phyloP scores from a whole-genome alignment of 2,797 vertebrate species.

The Protonibea diacanthus region DNA sequence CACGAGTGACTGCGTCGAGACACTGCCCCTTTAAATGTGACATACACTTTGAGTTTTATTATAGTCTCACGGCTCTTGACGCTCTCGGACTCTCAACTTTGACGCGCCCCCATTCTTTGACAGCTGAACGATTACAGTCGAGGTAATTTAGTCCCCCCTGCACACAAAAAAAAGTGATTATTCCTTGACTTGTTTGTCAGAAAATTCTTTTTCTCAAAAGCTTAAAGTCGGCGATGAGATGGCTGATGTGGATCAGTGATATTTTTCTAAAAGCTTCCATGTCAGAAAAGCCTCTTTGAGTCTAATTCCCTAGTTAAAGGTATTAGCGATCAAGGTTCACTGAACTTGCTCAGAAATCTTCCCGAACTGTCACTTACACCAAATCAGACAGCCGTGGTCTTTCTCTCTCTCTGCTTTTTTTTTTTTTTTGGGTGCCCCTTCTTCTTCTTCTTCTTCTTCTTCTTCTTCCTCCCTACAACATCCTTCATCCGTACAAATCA shows the following conservation, averaged over 20 bases:
- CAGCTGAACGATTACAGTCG: conserved; percentile 62
- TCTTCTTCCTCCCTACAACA: not conserved
- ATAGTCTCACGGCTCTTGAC: conserved; percentile 46
- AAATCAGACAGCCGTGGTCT: conserved; percentile 63
- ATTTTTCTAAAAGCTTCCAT: conserved; percentile 60
- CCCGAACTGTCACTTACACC: conserved; percentile 69
- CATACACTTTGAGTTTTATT: conserved; percentile 61
- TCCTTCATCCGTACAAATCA: conserved; percentile 52
- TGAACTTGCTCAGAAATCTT: conserved; percentile 71
- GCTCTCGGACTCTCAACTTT: conserved; percentile 33
- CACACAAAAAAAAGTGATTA: conserved; percentile 25
- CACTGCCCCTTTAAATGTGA: conserved; percentile 72
- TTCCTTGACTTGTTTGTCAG: conserved; percentile 66
- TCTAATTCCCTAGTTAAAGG: conserved; percentile 80
- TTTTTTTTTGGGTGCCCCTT: not conserved
- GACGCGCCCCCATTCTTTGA: conserved; percentile 38
- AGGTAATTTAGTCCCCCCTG: conserved; percentile 44
- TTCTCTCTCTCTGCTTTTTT: conserved; percentile 38
- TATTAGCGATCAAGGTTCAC: conserved; percentile 75
- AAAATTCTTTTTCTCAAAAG: conserved; percentile 50
- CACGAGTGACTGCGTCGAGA: conserved; percentile 71
- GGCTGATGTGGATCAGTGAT: conserved; percentile 77
- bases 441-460: not conserved
- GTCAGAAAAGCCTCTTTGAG: conserved; percentile 79
- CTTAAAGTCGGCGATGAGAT: conserved; percentile 65